These are phyloP conservation scores for Argynnis bischoffii DNA, from an alignment of 2,888 invertebrate species.

Conservation along the genomic window DNA sequence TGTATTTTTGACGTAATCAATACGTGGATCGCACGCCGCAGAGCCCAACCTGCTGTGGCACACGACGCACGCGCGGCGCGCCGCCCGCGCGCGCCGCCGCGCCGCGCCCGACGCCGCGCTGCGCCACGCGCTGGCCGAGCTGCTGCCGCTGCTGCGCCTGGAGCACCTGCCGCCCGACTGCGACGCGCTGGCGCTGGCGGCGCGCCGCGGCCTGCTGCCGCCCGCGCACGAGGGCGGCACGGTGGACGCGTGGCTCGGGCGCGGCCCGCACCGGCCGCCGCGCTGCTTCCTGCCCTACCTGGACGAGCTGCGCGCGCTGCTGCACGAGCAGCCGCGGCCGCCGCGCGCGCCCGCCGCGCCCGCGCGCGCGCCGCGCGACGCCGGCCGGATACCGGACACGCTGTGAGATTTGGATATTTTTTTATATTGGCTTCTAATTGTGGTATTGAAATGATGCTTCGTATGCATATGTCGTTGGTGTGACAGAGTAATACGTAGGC, in stretches of 20 bases:
- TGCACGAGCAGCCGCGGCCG: slow-evolving; percentile 90
- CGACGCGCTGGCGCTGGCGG: slow-evolving; percentile 83
- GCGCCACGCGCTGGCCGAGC: slow-evolving; percentile 91
- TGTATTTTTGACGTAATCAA: too few species aligned
- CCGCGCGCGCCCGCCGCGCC: slow-evolving; percentile 87
- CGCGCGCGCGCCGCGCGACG: slow-evolving; percentile 83
- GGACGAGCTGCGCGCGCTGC: slow-evolving; percentile 85
- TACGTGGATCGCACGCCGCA: too few species aligned
- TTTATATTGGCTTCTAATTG: too few species aligned
- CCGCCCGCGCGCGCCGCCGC: slow-evolving; percentile 78
- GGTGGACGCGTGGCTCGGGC: slow-evolving; percentile 93
- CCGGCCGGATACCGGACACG: slow-evolving; percentile 70
- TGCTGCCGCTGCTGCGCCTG: slow-evolving; percentile 92
- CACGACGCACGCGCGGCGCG: slow-evolving; percentile 86
- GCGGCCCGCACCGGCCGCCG: slow-evolving; percentile 90
- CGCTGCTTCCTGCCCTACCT: slow-evolving; percentile 96
- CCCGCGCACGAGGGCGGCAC: slow-evolving; percentile 61
- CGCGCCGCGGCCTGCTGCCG: slow-evolving; percentile 58
- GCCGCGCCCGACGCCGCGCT: slow-evolving; percentile 90
- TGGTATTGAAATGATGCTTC: too few species aligned
- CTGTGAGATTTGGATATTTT: too few species aligned
- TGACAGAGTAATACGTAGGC: too few species aligned
- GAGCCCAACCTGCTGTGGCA: slow-evolving; percentile 95
- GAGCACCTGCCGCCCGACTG: slow-evolving; percentile 95
- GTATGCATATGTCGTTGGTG: too few species aligned